Evolutionary conservation across 2,113 vertebrate species (phyloP).

Genomic region (Prolemur simus): DNA sequence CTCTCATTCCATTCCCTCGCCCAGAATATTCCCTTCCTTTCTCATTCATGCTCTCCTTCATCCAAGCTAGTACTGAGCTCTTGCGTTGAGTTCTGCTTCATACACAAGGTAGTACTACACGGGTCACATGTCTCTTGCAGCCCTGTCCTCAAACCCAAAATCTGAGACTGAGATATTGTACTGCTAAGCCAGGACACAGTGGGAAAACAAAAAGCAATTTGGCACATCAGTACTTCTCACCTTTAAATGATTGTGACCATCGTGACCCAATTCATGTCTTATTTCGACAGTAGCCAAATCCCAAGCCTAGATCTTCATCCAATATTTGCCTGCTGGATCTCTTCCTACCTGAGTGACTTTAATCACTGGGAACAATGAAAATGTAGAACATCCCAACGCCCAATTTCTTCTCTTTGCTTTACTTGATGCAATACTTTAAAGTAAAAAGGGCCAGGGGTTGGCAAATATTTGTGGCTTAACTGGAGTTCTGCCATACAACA

Average conservation of each 20-base stretch:
- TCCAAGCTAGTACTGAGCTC: not conserved
- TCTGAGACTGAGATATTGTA: not conserved
- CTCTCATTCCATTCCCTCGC: not conserved
- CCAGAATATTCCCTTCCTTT: not conserved
- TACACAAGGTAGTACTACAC: not conserved
- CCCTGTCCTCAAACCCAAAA: not conserved
- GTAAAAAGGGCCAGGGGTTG: not conserved
- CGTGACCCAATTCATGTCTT: not conserved
- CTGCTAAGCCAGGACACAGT: not conserved
- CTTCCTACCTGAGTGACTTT: not conserved
- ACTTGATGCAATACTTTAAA: not conserved
- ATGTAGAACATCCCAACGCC: not conserved
- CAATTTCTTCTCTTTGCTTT: not conserved
- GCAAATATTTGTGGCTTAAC: not conserved
- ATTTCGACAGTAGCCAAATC: not conserved
- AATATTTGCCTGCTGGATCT: not conserved
- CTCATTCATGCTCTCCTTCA: not conserved
- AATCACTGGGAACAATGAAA: not conserved
- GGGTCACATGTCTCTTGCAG: not conserved
- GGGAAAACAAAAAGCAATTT: not conserved
- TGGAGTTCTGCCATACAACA: not conserved
- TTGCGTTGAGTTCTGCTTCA: not conserved
- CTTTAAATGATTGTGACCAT: not conserved
- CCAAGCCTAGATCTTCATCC: not conserved
- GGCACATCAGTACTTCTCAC: not conserved